Conservation (phyloP, 2,888 invertebrate species). For the Rapana venosa region DNA sequence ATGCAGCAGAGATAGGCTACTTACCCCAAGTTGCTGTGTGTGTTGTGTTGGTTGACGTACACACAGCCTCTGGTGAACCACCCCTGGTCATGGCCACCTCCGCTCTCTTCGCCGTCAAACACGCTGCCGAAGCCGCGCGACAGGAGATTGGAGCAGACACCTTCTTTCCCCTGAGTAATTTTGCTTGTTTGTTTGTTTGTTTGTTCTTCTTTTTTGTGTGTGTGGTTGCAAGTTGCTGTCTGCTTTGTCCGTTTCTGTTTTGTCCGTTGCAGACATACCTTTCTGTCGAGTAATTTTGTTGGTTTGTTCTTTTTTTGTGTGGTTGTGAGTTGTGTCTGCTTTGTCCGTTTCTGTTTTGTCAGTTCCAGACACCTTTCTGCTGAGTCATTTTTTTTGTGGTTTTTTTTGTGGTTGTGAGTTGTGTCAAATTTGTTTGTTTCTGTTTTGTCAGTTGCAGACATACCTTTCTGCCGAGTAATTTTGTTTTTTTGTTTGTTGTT, state of each 20-base stretch:
- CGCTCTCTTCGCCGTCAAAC: constrained; percentile 68
- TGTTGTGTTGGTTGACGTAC: constrained; percentile 43
- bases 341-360: background rate
- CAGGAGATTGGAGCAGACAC: constrained; percentile 60
- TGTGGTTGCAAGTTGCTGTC: background rate
- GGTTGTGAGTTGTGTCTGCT: background rate
- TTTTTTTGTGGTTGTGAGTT: background rate
- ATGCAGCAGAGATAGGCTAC: too few species aligned
- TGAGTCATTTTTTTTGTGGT: background rate
- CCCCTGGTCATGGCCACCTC: constrained; percentile 68
- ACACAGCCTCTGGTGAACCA: constrained; percentile 71
- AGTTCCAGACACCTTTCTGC: background rate
- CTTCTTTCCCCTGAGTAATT: constrained; percentile 58
- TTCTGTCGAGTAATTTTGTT: background rate
- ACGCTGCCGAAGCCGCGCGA: constrained; percentile 68
- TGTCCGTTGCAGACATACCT: too few species aligned
- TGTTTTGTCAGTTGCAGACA: background rate
- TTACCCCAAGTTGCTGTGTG: background rate
- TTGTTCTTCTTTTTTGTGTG: background rate
- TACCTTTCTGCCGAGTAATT: too few species aligned
- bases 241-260: background rate
- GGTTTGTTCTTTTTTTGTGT: background rate
- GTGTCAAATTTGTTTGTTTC: background rate
- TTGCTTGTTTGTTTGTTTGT: background rate
- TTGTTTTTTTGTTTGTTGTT: background rate